Evolutionary conservation across 2,888 invertebrate species (phyloP).

Genomic region (Hyles lineata): DNA sequence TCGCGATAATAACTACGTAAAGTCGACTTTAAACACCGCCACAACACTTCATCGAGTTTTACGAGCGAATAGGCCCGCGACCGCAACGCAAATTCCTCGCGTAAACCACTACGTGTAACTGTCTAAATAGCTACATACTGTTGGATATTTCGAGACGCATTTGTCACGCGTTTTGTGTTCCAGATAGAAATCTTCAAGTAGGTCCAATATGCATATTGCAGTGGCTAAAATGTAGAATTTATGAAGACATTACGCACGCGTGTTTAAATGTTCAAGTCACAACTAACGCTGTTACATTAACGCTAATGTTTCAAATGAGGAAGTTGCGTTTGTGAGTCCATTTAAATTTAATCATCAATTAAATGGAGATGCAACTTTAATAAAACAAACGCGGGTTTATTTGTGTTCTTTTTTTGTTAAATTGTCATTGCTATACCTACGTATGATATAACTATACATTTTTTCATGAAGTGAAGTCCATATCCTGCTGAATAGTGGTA

Average conservation of each 20-base stretch:
- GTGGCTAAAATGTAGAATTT: conserved; percentile 8
- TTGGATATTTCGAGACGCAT: conserved; percentile 25
- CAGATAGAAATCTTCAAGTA: conserved; percentile 18
- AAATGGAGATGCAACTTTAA: neutral
- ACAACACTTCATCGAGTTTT: conserved; percentile 53
- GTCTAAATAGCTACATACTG: conserved; percentile 25
- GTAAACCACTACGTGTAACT: conserved; percentile 36
- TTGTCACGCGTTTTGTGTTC: conserved; percentile 27
- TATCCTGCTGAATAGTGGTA: too few relatives aligned
- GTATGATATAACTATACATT: too few relatives aligned
- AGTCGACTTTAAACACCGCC: conserved; percentile 45
- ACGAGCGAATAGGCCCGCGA: conserved; percentile 50
- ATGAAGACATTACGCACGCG: conserved; percentile 5
- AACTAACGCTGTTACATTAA: neutral
- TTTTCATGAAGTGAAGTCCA: too few relatives aligned
- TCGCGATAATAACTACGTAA: conserved; percentile 54
- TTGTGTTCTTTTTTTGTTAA: too few relatives aligned
- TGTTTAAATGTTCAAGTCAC: neutral
- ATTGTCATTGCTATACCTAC: too few relatives aligned
- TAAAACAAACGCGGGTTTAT: neutral
- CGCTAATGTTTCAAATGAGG: neutral
- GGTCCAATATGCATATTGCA: neutral
- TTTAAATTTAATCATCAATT: neutral
- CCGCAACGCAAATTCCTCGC: conserved; percentile 48
- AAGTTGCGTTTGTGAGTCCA: neutral